Base-by-base conservation (phyloP, 2,113 vertebrate species). In the Aegithalos caudatus region DNA sequence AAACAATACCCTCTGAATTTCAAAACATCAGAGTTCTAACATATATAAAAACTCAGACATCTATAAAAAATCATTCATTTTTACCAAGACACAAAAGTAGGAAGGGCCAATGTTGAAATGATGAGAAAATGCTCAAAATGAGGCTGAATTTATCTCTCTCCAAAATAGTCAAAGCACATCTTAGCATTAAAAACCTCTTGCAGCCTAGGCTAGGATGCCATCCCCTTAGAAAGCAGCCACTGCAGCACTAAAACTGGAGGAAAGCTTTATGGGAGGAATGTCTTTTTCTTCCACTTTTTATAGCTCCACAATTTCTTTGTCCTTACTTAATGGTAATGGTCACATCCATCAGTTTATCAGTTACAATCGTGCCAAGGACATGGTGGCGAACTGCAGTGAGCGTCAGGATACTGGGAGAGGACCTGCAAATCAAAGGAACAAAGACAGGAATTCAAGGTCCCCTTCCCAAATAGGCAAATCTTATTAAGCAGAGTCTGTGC, bases 271-370 rank as follows among this genome's bases (percentile, higher is more conserved):
- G 64, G 86, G 51, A 65, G 27, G 65, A 13, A 88, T 23, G 6
- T 27, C 21, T 66, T 83, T 90, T 79, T 83, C 86, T 72, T 77
- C 35, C 50, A 12, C 12, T 61, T 90, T 92, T 94, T 71, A 91
- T 1, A 90, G n/a, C 4, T 14, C 53, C 48, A 37, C 0, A 6
- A 82, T 67, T 86, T 81, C 51, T 40, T 66, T 14, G 14, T 27
- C 94, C 98, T 98, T 98, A 99, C 99, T 99, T 99, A 97, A 99
- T 99, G 31, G 99, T 99, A 84, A 99, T 95, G 1, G 99, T 99
- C 95, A 99, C 98, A 60, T 99, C 99, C 57, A 99, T 97, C 90
- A 99, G 96, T 96, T 99, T 99, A 98, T 99, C 99, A 2, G 99
- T 99, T 60, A 98, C 98, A 96, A 99, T 98, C 2, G 99, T 98